phyloP scores from a whole-genome alignment of 2,888 invertebrate species.

The Drosophila heteroneura region DNA sequence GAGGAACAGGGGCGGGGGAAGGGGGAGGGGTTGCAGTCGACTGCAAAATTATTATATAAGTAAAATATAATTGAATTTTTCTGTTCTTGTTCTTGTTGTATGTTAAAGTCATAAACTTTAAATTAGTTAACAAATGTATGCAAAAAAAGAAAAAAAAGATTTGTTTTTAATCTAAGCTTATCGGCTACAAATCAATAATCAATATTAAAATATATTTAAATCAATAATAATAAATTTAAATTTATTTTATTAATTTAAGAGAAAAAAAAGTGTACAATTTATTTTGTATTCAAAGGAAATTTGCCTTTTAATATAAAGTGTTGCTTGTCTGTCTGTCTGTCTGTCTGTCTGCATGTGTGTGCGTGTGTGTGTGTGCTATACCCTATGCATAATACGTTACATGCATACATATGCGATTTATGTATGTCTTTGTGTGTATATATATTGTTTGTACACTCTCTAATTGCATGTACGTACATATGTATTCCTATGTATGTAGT shows the following conservation, averaged over 20 bases:
- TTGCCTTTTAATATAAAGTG: slow-evolving; percentile 32
- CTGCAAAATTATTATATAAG: slow-evolving; percentile 8
- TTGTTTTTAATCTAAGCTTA: slow-evolving; percentile 35
- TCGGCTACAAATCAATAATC: slow-evolving; percentile 42
- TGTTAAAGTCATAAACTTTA: slow-evolving; percentile 36
- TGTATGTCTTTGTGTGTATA: slow-evolving; percentile 6
- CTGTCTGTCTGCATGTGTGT: background rate
- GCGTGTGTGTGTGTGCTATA: slow-evolving; percentile 4
- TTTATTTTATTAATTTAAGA: slow-evolving; percentile 30
- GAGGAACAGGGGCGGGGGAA: background rate
- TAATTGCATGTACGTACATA: slow-evolving; percentile 19
- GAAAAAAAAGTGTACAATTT: slow-evolving; percentile 3
- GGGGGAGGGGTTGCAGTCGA: background rate
- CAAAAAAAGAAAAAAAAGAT: slow-evolving; percentile 34
- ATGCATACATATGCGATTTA: slow-evolving; percentile 5
- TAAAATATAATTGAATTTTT: slow-evolving; percentile 41
- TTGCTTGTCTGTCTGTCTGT: slow-evolving; percentile 7
- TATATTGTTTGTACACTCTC: background rate
- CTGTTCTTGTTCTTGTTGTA: slow-evolving; percentile 24
- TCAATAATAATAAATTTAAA: slow-evolving; percentile 33
- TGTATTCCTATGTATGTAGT: slow-evolving; percentile 36
- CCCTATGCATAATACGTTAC: slow-evolving; percentile 3
- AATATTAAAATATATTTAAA: slow-evolving; percentile 45
- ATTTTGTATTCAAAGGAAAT: slow-evolving; percentile 51
- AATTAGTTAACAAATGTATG: slow-evolving; percentile 72